Conservation (phyloP, 2,113 vertebrate genomes). For the Cyanoramphus novaezelandiae region DNA sequence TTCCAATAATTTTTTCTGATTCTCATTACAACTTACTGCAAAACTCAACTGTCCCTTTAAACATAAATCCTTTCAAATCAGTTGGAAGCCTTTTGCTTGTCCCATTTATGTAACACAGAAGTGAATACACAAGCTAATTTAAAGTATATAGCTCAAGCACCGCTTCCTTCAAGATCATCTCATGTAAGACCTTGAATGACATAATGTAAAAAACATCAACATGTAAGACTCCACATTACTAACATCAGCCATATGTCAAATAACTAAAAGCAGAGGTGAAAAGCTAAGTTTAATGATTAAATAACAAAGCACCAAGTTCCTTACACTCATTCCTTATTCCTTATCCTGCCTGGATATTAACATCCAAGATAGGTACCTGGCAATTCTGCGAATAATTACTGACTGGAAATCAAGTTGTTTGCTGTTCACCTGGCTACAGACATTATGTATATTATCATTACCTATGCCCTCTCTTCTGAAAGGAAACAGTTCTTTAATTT, state of each 20-base stretch:
- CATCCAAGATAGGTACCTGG: background rate
- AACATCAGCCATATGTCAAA: background rate
- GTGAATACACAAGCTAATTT: background rate
- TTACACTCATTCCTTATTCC: background rate
- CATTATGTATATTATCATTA: background rate
- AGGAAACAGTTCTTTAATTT: background rate
- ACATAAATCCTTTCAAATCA: background rate
- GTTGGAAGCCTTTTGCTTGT: background rate
- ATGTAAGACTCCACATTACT: background rate
- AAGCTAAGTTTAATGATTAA: slow-evolving; percentile 3
- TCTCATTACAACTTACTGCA: background rate
- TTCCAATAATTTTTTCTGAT: background rate
- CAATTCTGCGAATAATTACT: background rate
- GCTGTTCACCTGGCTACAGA: background rate
- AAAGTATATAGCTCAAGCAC: background rate
- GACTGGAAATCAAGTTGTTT: background rate
- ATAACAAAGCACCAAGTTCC: background rate
- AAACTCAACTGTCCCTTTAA: background rate
- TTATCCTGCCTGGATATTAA: background rate
- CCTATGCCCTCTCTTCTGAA: background rate
- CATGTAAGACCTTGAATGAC: background rate
- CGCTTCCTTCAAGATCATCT: background rate
- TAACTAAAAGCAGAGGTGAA: background rate
- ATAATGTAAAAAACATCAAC: background rate
- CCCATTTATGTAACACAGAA: background rate